Percentiles rank a stretch among this genome's conserved stretches.
Evolutionary conservation across 2,113 vertebrate species (phyloP).

Genomic region (Bubo scandiacus): DNA sequence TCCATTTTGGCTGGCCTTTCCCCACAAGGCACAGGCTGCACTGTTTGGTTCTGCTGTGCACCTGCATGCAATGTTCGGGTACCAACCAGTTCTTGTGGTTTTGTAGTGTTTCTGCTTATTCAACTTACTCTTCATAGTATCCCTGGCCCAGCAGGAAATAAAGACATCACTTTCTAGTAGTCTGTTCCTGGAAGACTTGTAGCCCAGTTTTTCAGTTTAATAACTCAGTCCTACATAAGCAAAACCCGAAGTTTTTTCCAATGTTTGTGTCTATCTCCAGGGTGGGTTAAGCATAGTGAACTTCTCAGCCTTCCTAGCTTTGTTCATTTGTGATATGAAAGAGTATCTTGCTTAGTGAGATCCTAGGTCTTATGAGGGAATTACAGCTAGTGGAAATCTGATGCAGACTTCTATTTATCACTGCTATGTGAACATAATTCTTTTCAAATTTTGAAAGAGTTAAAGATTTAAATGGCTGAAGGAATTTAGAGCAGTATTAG

Average conservation of each 20-base stretch:
- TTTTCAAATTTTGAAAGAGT: neutral
- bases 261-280: neutral
- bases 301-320: neutral
- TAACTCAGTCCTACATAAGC: neutral
- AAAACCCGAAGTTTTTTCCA: neutral
- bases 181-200: neutral
- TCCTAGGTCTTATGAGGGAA: neutral
- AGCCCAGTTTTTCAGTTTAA: neutral
- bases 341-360: neutral
- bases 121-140: neutral
- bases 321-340: neutral
- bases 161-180: neutral
- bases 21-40: rapidly evolving
- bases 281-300: neutral
- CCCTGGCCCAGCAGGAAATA: neutral
- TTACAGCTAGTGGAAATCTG: neutral
- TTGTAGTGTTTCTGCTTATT: neutral
- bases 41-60: neutral
- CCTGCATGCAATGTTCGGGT: rapidly evolving
- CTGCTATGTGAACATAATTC: rapidly evolving
- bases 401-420: neutral
- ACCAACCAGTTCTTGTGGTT: neutral
- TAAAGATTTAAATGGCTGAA: neutral
- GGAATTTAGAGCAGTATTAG: neutral
- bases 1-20: neutral